Evolutionary conservation across 2,888 invertebrate species (phyloP).

Genomic region (Pediacus dermestoides): DNA sequence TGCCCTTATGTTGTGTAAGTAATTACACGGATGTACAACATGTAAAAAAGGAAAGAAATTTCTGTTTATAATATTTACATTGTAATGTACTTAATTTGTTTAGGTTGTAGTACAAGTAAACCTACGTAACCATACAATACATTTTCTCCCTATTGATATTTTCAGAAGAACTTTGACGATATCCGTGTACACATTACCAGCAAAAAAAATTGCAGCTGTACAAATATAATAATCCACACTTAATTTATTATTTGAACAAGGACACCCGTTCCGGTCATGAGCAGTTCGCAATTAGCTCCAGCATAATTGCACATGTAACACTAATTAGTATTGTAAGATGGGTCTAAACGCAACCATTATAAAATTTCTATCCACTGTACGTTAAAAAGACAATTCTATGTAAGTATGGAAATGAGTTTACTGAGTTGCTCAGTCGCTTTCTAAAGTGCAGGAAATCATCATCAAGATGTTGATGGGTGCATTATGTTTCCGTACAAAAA

Average conservation of each 20-base stretch:
- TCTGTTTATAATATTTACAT: no score
- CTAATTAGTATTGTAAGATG: conserved; percentile 15
- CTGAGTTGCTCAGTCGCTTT: conserved; percentile 13
- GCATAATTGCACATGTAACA: conserved; percentile 20
- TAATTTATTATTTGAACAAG: conserved; percentile 23
- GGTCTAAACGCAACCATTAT: conserved; percentile 8
- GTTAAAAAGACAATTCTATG: conserved; percentile 5
- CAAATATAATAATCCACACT: conserved; percentile 6
- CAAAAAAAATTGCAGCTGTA: neutral
- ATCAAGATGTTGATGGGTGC: no score
- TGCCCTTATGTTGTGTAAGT: no score
- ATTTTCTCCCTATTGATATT: no score
- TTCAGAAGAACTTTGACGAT: no score
- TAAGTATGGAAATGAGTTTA: conserved; percentile 9
- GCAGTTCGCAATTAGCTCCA: conserved; percentile 20
- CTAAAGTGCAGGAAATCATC: conserved; percentile 19
- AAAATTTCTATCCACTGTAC: conserved; percentile 5
- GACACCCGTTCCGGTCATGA: conserved; percentile 29
- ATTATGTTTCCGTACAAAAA: no score
- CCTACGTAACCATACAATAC: no score
- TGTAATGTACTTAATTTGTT: neutral
- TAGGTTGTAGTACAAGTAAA: neutral
- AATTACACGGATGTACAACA: no score
- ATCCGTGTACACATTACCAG: neutral
- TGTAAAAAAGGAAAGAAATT: no score